Base-by-base conservation (phyloP, 2,113 vertebrate species). In the Herpetotheres cachinnans region DNA sequence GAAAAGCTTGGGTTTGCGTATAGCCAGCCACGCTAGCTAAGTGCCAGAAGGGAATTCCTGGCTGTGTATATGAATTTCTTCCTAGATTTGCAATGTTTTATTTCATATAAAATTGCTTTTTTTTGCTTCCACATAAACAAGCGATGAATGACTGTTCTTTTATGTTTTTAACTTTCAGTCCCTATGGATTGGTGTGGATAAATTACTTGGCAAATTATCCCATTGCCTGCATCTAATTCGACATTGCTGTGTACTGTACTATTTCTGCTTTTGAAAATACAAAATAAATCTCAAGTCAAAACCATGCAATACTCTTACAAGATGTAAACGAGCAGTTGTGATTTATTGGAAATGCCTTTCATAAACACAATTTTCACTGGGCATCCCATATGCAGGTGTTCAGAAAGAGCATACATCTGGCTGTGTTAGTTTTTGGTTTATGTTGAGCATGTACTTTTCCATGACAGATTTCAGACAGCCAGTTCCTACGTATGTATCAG, bases 401-500 rank as follows among this genome's bases (percentile, higher is more conserved):
- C 44, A 63, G 40, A 73, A 38, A 40, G 3, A 83, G 2, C 7
- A 52, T n/a, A 7, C 6, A 56, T 38, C 7, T 72, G 6, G 1
- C 11, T 91, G 11, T 34, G 16, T 78, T 49, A 50, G 15, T 21
- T 29, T 62, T 44, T 47, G 18, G 6, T 55, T 92, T 89, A 42
- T 25, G n/a, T 49, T 67, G 30, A 71, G 44, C 0, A 1, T n/a
- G 2, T 27, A 62, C n/a, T 91, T 90, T 89, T 82, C 34, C 17
- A 38, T 29, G 5, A 42, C 24, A 85, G 14, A 66, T 91, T 92
- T 83, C 30, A 46, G 17, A 52, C 14, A 77, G 16, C 3, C 16
- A 29, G 2, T 73, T 88, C 58, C 32, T 63, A 29, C 0, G 0
- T 27, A 21, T 38, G 4, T 42, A 32, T 32, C 38, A n/a, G 61